Conservation (phyloP, 1,140 invertebrate genomes). For the Macrocentrus cingulum region DNA sequence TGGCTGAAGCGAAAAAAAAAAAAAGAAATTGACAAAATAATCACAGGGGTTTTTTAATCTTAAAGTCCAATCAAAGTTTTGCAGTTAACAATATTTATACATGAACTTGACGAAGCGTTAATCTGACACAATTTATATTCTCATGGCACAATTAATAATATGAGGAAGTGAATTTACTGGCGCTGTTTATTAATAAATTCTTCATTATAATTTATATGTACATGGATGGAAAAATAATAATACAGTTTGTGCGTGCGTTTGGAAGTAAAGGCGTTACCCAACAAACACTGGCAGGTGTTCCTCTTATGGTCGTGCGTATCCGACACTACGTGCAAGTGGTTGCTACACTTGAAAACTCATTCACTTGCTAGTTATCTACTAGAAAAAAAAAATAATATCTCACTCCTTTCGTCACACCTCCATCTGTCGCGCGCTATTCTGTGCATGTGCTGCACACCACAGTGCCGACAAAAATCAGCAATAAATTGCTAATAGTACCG, state of each 20-base stretch:
- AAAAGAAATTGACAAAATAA: no score
- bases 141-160: no score
- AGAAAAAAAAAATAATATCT: conserved; percentile 9
- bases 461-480: neutral
- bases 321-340: neutral
- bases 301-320: neutral
- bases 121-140: no score
- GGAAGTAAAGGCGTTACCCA: neutral
- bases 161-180: no score
- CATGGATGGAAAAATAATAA: neutral
- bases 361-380: no score
- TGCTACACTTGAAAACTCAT: conserved; percentile 5
- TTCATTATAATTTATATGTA: neutral
- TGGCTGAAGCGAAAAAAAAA: no score
- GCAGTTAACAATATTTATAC: no score
- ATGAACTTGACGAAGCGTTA: no score
- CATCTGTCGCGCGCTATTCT: neutral
- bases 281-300: conserved; percentile 2
- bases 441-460: neutral
- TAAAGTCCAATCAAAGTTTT: no score
- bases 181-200: no score
- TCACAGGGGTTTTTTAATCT: no score
- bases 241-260: neutral
- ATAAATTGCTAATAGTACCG: conserved; percentile 3
- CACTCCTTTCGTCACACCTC: neutral